Percentiles rank a stretch among this genome's conserved stretches.
phyloP scores from a whole-genome alignment of 2,888 invertebrate genomes.

The Bedellia somnulentella region DNA sequence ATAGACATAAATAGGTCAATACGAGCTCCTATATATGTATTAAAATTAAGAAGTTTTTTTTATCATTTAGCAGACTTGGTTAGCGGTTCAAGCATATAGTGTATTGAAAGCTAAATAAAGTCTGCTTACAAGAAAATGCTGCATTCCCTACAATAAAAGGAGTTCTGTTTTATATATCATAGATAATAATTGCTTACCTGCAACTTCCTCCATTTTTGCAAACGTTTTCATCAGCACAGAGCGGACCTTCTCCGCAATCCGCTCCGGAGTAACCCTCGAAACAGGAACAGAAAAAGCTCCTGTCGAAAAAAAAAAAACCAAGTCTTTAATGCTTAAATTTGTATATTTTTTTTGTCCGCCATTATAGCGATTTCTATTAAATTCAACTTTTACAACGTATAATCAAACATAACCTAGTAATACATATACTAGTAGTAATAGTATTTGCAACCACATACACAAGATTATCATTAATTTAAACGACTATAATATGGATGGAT shows the following conservation, averaged over 20 bases:
- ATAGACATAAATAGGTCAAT: too few relatives aligned
- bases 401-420: background rate
- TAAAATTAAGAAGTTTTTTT: background rate
- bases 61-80: background rate
- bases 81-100: background rate
- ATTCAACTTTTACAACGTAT: background rate
- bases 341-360: too few relatives aligned
- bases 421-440: background rate
- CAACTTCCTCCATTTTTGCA: constrained; percentile 85
- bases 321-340: background rate
- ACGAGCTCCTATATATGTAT: too few relatives aligned
- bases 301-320: constrained; percentile 33
- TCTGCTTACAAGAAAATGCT: too few relatives aligned
- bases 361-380: background rate
- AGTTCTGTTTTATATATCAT: background rate
- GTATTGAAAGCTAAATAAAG: background rate
- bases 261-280: constrained; percentile 78
- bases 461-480: background rate
- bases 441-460: constrained; percentile 1
- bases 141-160: too few relatives aligned
- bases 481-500: too few relatives aligned
- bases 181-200: constrained; percentile 63
- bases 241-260: constrained; percentile 79
- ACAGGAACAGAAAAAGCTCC: constrained; percentile 78
- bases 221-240: constrained; percentile 65